Conservation (phyloP, 2,797 vertebrate genomes). For the Buceros bicornis region DNA sequence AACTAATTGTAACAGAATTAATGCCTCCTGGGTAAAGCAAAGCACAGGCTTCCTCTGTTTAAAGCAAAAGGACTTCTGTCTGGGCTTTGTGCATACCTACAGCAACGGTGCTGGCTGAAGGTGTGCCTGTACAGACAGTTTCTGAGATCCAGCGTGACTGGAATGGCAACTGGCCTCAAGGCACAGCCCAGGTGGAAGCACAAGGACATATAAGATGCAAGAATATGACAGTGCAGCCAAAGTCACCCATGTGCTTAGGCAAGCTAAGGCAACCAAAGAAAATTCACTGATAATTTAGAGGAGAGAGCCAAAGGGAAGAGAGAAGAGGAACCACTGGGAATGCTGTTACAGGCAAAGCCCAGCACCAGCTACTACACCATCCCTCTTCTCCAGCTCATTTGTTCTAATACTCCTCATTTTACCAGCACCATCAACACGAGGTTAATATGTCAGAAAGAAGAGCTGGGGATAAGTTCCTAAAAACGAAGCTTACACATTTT, state of each 20-base stretch:
- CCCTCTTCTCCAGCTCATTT: conserved; percentile 3
- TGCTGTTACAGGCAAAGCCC: background rate
- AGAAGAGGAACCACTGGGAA: conserved; percentile 4
- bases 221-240: background rate
- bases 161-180: background rate
- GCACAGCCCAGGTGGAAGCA: conserved; percentile 28
- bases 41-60: background rate
- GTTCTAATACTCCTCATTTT: conserved; percentile 22
- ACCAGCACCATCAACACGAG: conserved; percentile 47
- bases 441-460: conserved; percentile 4
- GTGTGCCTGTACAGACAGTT: background rate
- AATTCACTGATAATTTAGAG: conserved; percentile 18
- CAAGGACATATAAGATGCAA: background rate
- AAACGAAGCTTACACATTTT: background rate
- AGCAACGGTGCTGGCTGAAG: background rate
- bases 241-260: conserved; percentile 17
- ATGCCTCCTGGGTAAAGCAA: background rate
- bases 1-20: background rate
- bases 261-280: conserved; percentile 64
- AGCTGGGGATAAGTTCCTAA: background rate
- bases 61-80: background rate
- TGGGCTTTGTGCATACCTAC: background rate
- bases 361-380: conserved; percentile 1
- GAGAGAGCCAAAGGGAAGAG: conserved; percentile 11
- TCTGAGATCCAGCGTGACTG: background rate